Evolutionary conservation across 2,888 invertebrate species (phyloP).

Genomic region (Cephus spinipes): DNA sequence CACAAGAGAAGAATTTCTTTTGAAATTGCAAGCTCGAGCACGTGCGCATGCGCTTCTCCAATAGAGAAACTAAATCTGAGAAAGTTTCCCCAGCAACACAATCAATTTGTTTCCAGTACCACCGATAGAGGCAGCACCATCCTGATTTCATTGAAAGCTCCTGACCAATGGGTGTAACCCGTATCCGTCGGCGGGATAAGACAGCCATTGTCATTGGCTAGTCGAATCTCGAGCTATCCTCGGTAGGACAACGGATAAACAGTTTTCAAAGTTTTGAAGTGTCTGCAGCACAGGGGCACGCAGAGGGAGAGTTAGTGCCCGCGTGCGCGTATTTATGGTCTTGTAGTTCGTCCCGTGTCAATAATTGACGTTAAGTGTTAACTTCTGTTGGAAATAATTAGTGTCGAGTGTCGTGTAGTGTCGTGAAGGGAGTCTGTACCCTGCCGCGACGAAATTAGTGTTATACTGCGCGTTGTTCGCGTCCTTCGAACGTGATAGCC

Average conservation of each 20-base stretch:
- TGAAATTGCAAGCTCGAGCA: conserved; percentile 1
- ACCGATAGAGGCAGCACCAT: conserved; percentile 23
- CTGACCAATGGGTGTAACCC: conserved; percentile 39
- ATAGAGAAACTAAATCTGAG: conserved; percentile 21
- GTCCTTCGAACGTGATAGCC: conserved; percentile 2
- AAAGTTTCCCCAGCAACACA: conserved; percentile 51
- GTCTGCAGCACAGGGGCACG: conserved; percentile 26
- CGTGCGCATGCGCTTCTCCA: neutral
- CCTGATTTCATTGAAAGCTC: neutral
- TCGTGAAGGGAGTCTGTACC: neutral
- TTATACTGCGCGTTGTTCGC: conserved; percentile 2
- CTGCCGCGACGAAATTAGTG: conserved; percentile 1
- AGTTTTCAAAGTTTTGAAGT: conserved; percentile 48
- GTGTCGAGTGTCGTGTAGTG: conserved; percentile 9
- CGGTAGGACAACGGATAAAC: conserved; percentile 42
- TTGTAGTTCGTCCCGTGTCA: conserved; percentile 32
- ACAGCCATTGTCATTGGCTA: conserved; percentile 37
- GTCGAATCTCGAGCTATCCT: conserved; percentile 22
- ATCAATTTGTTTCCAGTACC: conserved; percentile 13
- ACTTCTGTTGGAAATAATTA: neutral
- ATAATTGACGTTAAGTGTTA: neutral
- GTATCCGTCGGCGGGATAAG: conserved; percentile 52
- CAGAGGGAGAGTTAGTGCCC: conserved; percentile 34
- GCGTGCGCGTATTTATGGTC: conserved; percentile 37
- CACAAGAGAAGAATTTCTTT: conserved; percentile 2